Percentiles rank a stretch among this genome's conserved stretches.
phyloP scores from a whole-genome alignment of 1,140 invertebrate genomes.

The Orussus abietinus region DNA sequence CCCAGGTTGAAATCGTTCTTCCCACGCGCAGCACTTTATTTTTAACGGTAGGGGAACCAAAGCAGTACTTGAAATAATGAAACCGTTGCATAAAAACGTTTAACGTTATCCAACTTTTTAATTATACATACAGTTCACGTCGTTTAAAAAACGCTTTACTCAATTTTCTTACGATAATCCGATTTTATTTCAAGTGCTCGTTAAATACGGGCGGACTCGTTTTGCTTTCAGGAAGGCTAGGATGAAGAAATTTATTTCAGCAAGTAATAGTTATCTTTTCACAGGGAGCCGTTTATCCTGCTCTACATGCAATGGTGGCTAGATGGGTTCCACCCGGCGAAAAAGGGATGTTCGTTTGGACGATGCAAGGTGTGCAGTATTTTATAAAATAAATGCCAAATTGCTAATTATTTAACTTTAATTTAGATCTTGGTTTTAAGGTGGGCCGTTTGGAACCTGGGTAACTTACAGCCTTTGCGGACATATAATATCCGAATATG shows the following conservation, averaged over 20 bases:
- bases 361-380: constrained; percentile 51
- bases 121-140: no score
- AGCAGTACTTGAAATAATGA: no score
- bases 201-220: no score
- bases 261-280: constrained; percentile 13
- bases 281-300: constrained; percentile 69
- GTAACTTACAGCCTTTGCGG: constrained; percentile 70
- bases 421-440: constrained; percentile 47
- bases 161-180: no score
- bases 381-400: constrained; percentile 1
- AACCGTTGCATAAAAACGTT: no score
- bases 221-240: no score
- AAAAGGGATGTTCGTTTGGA: constrained; percentile 72
- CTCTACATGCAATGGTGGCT: constrained; percentile 67
- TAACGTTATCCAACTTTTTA: no score
- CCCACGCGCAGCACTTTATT: no score
- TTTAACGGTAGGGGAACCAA: no score
- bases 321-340: constrained; percentile 73
- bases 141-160: no score
- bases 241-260: background rate
- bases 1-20: no score
- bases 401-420: constrained; percentile 9
- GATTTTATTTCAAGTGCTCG: no score
- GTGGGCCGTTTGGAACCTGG: constrained; percentile 73
- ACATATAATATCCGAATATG: constrained; percentile 59